phyloP scores from a whole-genome alignment of 2,797 vertebrate species.

The Pempheris klunzingeri region DNA sequence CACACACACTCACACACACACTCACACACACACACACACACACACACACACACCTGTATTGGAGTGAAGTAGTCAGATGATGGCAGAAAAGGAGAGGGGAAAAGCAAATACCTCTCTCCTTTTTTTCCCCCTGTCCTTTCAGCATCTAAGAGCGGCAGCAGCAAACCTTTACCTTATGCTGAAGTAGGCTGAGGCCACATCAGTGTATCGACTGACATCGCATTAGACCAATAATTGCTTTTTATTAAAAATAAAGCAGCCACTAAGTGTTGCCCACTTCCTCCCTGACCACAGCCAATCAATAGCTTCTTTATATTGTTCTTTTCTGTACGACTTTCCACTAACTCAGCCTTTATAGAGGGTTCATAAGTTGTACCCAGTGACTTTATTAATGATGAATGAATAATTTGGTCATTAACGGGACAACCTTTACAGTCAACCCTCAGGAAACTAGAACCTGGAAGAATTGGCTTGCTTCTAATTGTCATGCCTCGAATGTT shows the following conservation, averaged over 20 bases:
- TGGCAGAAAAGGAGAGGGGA: background rate
- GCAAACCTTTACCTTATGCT: constrained; percentile 17
- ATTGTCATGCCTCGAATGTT: background rate
- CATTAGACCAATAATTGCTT: constrained; percentile 34
- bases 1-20: background rate
- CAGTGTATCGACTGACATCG: constrained; percentile 15
- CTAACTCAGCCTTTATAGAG: background rate
- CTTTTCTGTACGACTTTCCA: background rate
- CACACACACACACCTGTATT: background rate
- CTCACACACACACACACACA: background rate
- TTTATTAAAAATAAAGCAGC: constrained; percentile 45
- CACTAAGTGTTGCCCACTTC: background rate
- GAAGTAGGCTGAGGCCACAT: constrained; percentile 13
- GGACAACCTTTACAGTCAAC: too few species aligned
- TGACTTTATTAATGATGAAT: background rate
- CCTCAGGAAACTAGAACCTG: background rate
- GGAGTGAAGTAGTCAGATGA: constrained; percentile 18
- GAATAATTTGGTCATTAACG: background rate
- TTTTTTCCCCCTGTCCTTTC: background rate
- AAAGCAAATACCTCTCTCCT: background rate
- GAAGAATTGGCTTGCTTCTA: background rate
- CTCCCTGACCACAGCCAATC: constrained; percentile 11
- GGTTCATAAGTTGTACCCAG: background rate
- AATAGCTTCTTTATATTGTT: constrained; percentile 2
- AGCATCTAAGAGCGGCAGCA: constrained; percentile 3